Base-by-base conservation (phyloP, 1,140 invertebrate genomes). In the Drosophila pruinosa region DNA sequence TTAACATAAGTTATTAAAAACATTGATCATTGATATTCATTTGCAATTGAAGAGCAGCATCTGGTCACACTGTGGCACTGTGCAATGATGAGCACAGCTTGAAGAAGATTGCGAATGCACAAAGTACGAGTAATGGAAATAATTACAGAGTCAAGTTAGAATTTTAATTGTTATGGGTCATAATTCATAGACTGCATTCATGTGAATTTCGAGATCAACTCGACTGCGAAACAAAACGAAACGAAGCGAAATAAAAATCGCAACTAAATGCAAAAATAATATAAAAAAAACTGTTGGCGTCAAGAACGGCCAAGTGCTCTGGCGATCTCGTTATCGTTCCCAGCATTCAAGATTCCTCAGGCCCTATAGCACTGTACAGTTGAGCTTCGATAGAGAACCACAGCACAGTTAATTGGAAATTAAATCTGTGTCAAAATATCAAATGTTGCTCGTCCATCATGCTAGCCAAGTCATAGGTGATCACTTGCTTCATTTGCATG, bases 131-230 rank as follows among this genome's bases (percentile, higher is more conserved):
- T 53, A 61, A 58, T 71, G 69, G 65, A 34, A 74, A 62, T 72
- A 76, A 85, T 85, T 79, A 83, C 45, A 54, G 14, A 54, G 59
- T 50, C 34, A 22, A 54, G 28, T 39, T 19, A 38, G 71, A 28
- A 50, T 71, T 83, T 85, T 85, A 76, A 85, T 76, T 82, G 52
- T 54, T 58, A 58, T 70, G 75, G 83, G 74, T 59, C 31, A 76
- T 72, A 79, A 85, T 62, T 65, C 50, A 69, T 41, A 64, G 8
- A 24, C 2, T 52, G 65, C 52, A 61, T 74, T 31, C 31, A 64
- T 72, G 48, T 36, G 75, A 71, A 48, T 65, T 65, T 53, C 38
- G 53, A 72, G 67, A 54, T 63, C 41, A 67, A 22, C 53, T 17
- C 63, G 67, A 24, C 43, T 21, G 36, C 36, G 34, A 56, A 48